Conservation (phyloP, 2,797 vertebrate species). For the Macropus fuliginosus region DNA sequence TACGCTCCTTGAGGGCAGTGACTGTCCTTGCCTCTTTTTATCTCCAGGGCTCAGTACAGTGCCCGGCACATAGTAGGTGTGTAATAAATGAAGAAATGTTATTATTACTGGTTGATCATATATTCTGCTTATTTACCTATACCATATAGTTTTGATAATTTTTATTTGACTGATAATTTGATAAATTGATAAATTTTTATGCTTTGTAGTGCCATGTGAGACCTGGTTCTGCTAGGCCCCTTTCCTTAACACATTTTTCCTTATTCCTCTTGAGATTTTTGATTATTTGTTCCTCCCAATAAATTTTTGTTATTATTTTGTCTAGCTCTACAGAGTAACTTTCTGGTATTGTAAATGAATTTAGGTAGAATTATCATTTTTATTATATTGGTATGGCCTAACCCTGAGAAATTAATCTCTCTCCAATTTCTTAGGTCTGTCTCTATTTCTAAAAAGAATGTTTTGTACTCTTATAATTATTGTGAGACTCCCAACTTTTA, state of each 20-base stretch:
- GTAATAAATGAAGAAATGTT: no score
- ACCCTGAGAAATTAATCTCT: background rate
- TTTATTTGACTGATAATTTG: background rate
- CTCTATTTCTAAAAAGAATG: background rate
- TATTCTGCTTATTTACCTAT: background rate
- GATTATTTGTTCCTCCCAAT: background rate
- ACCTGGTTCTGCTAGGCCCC: background rate
- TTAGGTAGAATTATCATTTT: background rate
- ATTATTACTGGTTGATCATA: background rate
- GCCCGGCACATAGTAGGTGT: background rate
- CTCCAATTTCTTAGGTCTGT: background rate
- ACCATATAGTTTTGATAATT: background rate
- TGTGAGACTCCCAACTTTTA: background rate
- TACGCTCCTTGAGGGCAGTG: background rate
- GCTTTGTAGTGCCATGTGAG: background rate
- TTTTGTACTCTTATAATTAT: background rate
- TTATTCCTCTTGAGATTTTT: background rate
- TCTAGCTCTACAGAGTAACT: background rate
- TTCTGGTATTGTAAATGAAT: background rate
- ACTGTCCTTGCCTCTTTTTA: background rate
- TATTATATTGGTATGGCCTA: background rate
- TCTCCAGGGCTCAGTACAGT: background rate
- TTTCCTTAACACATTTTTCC: background rate
- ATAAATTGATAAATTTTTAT: no score
- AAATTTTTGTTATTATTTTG: background rate